Conservation (phyloP, 2,888 invertebrate species). For the Lycophotia porphyrea region DNA sequence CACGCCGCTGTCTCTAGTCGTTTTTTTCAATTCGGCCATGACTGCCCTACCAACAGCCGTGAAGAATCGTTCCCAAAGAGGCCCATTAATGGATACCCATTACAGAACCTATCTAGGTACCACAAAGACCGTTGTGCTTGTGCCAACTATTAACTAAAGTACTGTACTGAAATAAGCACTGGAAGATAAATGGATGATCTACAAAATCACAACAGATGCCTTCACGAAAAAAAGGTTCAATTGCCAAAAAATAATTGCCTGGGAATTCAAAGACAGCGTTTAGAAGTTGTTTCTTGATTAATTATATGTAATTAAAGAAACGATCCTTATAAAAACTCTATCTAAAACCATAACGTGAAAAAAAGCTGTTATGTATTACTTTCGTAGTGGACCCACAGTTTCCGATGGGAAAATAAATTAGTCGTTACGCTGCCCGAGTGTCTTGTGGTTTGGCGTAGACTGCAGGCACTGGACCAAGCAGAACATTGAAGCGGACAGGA, state of each 20-base stretch:
- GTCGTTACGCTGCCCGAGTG: constrained; percentile 51
- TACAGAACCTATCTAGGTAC: constrained; percentile 56
- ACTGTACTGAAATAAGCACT: constrained; percentile 30
- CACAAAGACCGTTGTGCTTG: constrained; percentile 39
- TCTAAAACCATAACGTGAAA: constrained; percentile 47
- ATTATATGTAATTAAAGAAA: constrained; percentile 54
- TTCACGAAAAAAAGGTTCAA: constrained; percentile 32
- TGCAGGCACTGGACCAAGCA: constrained; percentile 26
- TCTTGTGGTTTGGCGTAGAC: constrained; percentile 48
- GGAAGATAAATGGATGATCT: constrained; percentile 31
- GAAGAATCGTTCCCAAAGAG: constrained; percentile 73
- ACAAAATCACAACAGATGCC: constrained; percentile 17
- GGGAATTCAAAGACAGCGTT: constrained; percentile 48
- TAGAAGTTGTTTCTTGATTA: constrained; percentile 53
- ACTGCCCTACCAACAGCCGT: constrained; percentile 79
- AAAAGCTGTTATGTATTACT: constrained; percentile 57
- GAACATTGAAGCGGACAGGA: constrained; percentile 35
- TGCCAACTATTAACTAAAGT: constrained; percentile 16
- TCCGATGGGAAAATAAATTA: constrained; percentile 66
- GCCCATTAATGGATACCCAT: constrained; percentile 72
- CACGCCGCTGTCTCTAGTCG: constrained; percentile 84
- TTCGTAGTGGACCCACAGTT: constrained; percentile 56
- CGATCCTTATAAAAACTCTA: constrained; percentile 46
- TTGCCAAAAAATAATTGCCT: constrained; percentile 51
- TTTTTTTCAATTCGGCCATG: constrained; percentile 80